phyloP scores from a whole-genome alignment of 2,113 vertebrate species.

The Microtus ochrogaster region DNA sequence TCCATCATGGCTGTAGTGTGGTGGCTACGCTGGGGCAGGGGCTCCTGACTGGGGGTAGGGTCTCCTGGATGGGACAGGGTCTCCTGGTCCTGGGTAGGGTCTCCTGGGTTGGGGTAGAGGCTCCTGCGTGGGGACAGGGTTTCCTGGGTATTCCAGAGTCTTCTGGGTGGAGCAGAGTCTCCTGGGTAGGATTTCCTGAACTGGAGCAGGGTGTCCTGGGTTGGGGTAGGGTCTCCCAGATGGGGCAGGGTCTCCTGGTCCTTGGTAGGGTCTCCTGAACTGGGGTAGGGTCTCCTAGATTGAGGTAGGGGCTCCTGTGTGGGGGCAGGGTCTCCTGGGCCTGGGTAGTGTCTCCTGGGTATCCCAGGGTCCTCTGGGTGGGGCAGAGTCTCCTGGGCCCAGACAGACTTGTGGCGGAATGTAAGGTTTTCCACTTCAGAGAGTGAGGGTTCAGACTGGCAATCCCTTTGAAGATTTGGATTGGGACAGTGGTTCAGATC shows the following conservation, averaged over 20 bases:
- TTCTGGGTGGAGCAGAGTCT: too few species aligned
- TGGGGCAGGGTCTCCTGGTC: not conserved
- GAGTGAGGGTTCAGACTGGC: not conserved
- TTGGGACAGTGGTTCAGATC: not conserved
- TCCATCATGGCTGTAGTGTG: rapidly evolving
- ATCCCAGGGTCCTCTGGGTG: not conserved
- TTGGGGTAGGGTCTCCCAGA: too few species aligned
- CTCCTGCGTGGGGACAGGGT: not conserved
- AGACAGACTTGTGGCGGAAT: not conserved
- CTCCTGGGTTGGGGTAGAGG: too few species aligned
- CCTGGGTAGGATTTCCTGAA: not conserved
- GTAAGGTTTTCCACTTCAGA: not conserved
- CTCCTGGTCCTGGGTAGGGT: not conserved
- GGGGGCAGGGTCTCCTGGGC: not conserved
- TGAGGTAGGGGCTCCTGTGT: not conserved
- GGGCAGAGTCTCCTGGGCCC: not conserved
- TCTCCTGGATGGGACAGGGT: not conserved
- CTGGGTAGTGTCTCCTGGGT: not conserved
- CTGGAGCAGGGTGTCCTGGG: not conserved
- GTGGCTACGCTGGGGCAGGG: not conserved
- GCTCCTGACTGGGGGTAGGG: not conserved
- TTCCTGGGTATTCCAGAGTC: not conserved
- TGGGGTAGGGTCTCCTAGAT: not conserved
- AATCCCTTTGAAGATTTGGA: not conserved
- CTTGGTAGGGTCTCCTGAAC: too few species aligned